Evolutionary conservation across 2,797 vertebrate species (phyloP), one percentile per base, ranked within the genome.

Genomic region (Oreonectes daqikongensis): DNA sequence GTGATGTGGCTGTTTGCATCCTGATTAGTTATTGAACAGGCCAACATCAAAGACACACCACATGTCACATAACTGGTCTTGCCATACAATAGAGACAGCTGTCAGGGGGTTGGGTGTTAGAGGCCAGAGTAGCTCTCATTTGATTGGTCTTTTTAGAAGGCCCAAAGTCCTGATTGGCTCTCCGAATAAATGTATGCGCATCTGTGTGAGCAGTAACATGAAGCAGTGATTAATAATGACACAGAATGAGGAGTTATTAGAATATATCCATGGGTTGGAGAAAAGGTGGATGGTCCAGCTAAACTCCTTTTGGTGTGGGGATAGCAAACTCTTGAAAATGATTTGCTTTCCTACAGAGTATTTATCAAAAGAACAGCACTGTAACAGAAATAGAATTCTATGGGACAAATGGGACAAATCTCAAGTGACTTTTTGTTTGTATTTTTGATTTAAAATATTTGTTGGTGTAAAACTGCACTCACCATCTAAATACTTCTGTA

Each of bases 81-180:
- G 50, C 50, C 8, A 20, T 22, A 60, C 57, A 60, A 60, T 28
- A 60, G 57, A 4, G 22, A 60, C 57, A 60, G 57, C 57, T 60
- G 57, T 26, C 26, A 60, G 57, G 57, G 57, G 57, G 24, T 30
- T 30, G 26, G 26, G 57, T 60, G 57, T 24, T 4, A 17, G 57
- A 15, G 26, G 57, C 57, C 15, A 6, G 14, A 17, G 12, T 60
- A 30, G 20, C 50, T 9, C 9, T 53, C 50, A 1, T 12, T 22
- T 22, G n/a, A 53, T 53, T 53, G 50, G 50, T 22, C 20, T 53
- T 53, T 53, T 22, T 52, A 52, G 20, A 8, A 22, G 50, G n/a
- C 3, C 50, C 22, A 53, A 53, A n/a, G 20, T 10, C 50, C n/a
- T 12, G 50, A 53, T 22, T 53, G n/a, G 50, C 8, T 53, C 5